Evolutionary conservation across 1,140 invertebrate species (phyloP).

Genomic region (Aphelenchoides fujianensis): DNA sequence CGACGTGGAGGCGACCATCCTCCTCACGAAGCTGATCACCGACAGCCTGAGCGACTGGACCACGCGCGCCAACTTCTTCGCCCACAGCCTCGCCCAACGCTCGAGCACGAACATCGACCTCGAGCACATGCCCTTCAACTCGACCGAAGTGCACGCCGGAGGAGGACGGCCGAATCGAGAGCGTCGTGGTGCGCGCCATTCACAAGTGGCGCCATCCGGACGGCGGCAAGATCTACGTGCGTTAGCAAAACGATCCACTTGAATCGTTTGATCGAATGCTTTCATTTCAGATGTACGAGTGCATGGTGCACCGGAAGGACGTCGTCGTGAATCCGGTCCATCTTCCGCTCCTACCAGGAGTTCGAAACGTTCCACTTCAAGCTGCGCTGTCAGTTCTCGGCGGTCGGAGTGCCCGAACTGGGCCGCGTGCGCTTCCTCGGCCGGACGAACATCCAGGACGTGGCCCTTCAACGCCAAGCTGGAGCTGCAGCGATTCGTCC

Average conservation of each 20-base stretch:
- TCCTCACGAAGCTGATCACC: slow-evolving; percentile 81
- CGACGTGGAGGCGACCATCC: slow-evolving; percentile 87
- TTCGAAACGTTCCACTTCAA: slow-evolving; percentile 94
- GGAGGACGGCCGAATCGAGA: slow-evolving; percentile 82
- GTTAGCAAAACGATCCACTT: slow-evolving; percentile 40
- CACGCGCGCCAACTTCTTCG: slow-evolving; percentile 57
- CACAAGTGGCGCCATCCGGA: slow-evolving; percentile 94
- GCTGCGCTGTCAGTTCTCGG: slow-evolving; percentile 68
- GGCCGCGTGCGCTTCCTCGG: slow-evolving; percentile 14
- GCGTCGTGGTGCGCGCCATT: slow-evolving; percentile 79
- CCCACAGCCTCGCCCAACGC: slow-evolving; percentile 78
- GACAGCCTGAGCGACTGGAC: slow-evolving; percentile 50
- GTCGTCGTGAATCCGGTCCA: slow-evolving; percentile 77
- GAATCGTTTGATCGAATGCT: slow-evolving; percentile 17
- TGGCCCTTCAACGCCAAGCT: slow-evolving; percentile 35
- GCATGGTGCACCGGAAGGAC: slow-evolving; percentile 79
- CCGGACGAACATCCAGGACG: slow-evolving; percentile 3
- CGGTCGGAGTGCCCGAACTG: background rate
- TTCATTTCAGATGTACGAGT: slow-evolving; percentile 73
- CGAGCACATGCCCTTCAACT: slow-evolving; percentile 84
- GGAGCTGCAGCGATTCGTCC: slow-evolving; percentile 41
- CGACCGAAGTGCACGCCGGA: slow-evolving; percentile 72
- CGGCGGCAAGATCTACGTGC: slow-evolving; percentile 79
- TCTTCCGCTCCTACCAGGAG: slow-evolving; percentile 90
- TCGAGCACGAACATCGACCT: slow-evolving; percentile 70